Evolutionary conservation across 2,113 vertebrate species (phyloP).

Genomic region (Cyprinodon variegatus): DNA sequence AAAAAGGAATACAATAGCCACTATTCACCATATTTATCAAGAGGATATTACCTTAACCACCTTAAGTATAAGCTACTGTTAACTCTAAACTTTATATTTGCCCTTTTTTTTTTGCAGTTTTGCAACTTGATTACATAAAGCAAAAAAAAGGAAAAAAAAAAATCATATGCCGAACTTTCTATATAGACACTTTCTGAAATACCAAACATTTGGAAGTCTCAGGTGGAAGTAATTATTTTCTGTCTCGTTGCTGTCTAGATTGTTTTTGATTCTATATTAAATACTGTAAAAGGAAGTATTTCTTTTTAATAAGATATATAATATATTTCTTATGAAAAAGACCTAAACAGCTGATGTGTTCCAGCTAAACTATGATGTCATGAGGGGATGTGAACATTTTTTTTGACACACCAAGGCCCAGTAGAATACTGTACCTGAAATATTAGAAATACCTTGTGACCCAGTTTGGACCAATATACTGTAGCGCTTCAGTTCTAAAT

Average conservation of each 20-base stretch:
- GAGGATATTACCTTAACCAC: not conserved
- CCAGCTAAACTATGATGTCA: not conserved
- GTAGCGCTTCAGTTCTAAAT: not conserved
- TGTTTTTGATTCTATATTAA: not conserved
- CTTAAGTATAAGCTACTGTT: not conserved
- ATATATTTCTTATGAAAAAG: not conserved
- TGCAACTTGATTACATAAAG: not conserved
- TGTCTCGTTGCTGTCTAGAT: not conserved
- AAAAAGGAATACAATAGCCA: not conserved
- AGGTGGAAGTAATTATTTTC: not conserved
- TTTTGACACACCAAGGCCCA: not conserved
- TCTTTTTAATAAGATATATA: not conserved
- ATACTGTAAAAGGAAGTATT: not conserved
- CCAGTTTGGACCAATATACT: not conserved
- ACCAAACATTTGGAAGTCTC: not conserved
- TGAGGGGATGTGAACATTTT: not conserved
- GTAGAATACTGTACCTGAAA: not conserved
- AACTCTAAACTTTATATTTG: not conserved
- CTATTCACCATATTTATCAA: not conserved
- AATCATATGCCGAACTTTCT: not conserved
- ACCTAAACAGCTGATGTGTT: not conserved
- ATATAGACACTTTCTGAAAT: not conserved
- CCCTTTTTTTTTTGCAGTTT: not conserved
- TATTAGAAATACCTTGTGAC: not conserved
- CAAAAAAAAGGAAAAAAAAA: not conserved